Evolutionary conservation across 2,113 vertebrate species (phyloP).

Genomic region (Nerophis ophidion): DNA sequence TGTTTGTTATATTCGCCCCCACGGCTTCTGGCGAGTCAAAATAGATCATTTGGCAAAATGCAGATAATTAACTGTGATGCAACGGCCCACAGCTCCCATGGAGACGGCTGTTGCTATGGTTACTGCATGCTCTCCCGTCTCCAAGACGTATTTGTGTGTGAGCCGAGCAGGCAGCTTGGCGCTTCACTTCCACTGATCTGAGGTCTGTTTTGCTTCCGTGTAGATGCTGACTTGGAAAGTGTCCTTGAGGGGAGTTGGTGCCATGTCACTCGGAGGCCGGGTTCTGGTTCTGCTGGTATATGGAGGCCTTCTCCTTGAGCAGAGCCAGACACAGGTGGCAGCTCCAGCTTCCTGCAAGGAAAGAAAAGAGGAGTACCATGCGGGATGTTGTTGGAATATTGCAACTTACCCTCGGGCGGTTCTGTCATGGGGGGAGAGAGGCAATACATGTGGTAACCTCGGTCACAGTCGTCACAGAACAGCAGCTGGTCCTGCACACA

Average conservation of each 20-base stretch:
- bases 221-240: constrained; percentile 26
- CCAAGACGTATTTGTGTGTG: constrained; percentile 17
- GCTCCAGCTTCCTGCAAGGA: constrained; percentile 87
- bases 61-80: constrained; percentile 45
- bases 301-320: constrained; percentile 95
- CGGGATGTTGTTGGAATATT: not conserved
- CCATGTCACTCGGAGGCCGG: constrained; percentile 67
- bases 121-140: constrained; percentile 42
- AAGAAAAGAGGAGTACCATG: not conserved
- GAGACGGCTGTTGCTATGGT: constrained; percentile 56
- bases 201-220: constrained; percentile 35
- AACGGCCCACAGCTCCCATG: constrained; percentile 42
- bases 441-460: constrained; percentile 94
- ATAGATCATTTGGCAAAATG: constrained; percentile 38
- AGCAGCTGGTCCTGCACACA: constrained; percentile 84
- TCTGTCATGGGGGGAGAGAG: constrained; percentile 88
- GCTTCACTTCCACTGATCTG: constrained; percentile 39
- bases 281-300: constrained; percentile 95
- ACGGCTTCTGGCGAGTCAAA: constrained; percentile 44
- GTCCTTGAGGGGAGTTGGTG: constrained; percentile 19
- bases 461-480: constrained; percentile 90
- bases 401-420: constrained; percentile 81
- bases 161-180: constrained; percentile 30
- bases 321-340: constrained; percentile 95
- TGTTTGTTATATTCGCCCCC: constrained; percentile 15